Evolutionary conservation across 2,888 invertebrate genomes (phyloP).

Genomic region (Drosophila anceps): DNA sequence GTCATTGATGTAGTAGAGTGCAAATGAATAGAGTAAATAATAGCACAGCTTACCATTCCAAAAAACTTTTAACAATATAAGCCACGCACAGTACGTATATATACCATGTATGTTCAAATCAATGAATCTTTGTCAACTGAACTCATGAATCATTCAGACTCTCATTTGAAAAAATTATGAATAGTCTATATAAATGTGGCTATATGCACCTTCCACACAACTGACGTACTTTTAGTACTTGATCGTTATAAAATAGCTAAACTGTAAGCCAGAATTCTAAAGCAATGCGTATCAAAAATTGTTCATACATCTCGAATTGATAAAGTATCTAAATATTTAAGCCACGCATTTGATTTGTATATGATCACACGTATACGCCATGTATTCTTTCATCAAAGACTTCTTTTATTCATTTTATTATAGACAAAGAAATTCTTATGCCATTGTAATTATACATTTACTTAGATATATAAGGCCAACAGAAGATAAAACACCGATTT

Average conservation of each 20-base stretch:
- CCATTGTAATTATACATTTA: not conserved
- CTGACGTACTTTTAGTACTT: not conserved
- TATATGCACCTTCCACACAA: not conserved
- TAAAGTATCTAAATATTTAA: not conserved
- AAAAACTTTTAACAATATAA: not conserved
- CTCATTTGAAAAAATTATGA: not conserved
- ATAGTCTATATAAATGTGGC: not conserved
- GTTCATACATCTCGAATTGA: not conserved
- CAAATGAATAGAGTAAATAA: not conserved
- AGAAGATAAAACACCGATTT: not conserved
- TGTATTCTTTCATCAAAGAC: not conserved
- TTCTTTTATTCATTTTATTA: not conserved
- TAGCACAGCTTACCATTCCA: not conserved
- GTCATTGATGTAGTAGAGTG: not conserved
- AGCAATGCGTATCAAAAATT: not conserved
- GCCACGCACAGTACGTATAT: not conserved
- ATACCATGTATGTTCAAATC: not conserved
- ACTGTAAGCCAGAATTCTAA: too few species aligned
- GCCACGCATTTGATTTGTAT: not conserved
- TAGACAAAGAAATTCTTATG: not conserved
- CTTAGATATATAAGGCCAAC: not conserved
- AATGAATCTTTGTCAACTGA: not conserved
- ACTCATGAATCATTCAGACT: not conserved
- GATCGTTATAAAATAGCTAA: not conserved
- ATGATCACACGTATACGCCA: slow-evolving; percentile 8